Evolutionary conservation across 2,113 vertebrate genomes (phyloP).

Genomic region (Tupaia chinensis): DNA sequence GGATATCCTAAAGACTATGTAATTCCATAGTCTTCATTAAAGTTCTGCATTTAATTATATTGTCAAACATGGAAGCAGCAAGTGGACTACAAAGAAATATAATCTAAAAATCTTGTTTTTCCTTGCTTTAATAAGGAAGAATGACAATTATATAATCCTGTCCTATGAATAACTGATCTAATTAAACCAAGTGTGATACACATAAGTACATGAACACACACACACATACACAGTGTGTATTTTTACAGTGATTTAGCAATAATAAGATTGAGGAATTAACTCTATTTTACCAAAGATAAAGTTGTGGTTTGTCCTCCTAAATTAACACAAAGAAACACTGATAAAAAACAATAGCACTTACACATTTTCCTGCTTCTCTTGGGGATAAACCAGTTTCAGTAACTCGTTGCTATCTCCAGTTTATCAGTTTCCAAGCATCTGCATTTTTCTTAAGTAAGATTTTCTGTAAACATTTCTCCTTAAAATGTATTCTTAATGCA

Average conservation of each 20-base stretch:
- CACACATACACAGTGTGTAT: neutral
- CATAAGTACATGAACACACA: neutral
- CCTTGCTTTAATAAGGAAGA: constrained; percentile 38
- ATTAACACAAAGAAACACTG: neutral
- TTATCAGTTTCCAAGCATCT: neutral
- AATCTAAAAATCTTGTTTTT: neutral
- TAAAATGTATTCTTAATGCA: constrained; percentile 8
- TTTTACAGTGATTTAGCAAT: neutral
- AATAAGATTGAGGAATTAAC: neutral
- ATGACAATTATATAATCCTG: neutral
- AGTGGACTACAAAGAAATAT: constrained; percentile 41
- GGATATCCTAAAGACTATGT: too few species aligned
- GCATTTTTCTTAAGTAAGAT: neutral
- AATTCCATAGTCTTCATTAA: too few species aligned
- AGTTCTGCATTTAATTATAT: neutral
- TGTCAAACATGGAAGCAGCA: constrained; percentile 19
- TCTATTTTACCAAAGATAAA: neutral
- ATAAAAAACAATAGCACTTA: neutral
- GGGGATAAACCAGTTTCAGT: neutral
- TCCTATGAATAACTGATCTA: neutral
- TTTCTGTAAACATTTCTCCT: neutral
- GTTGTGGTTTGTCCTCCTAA: neutral
- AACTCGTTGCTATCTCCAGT: neutral
- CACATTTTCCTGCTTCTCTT: neutral
- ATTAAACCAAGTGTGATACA: neutral